These are phyloP conservation scores for Ectropis grisescens DNA, from an alignment of 1,140 invertebrate genomes.

Conservation along the genomic window DNA sequence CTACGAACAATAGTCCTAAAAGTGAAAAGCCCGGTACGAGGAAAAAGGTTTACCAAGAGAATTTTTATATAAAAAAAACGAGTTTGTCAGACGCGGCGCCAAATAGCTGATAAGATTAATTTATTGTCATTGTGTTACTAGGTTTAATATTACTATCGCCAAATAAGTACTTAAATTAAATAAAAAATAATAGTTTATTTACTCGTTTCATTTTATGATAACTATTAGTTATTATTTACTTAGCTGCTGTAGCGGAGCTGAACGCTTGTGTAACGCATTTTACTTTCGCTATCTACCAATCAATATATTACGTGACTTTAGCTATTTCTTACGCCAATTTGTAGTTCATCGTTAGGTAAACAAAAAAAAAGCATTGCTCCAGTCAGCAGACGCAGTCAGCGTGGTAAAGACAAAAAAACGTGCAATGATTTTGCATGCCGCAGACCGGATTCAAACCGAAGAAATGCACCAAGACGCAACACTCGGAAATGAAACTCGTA, in stretches of 20 bases:
- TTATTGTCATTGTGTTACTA: slow-evolving; percentile 22
- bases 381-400: slow-evolving; percentile 31
- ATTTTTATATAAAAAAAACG: slow-evolving; percentile 59
- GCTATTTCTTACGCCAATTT: slow-evolving; percentile 25
- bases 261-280: slow-evolving; percentile 24
- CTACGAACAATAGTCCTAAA: slow-evolving; percentile 43
- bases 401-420: too few species aligned
- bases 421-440: too few species aligned
- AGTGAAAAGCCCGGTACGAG: slow-evolving; percentile 44
- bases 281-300: slow-evolving; percentile 37
- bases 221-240: slow-evolving; percentile 1
- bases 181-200: slow-evolving; percentile 3
- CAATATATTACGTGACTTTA: slow-evolving; percentile 48
- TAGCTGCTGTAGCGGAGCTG: too few species aligned
- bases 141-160: not conserved
- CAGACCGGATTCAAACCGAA: too few species aligned
- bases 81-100: slow-evolving; percentile 28
- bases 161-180: slow-evolving; percentile 1
- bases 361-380: slow-evolving; percentile 30
- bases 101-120: slow-evolving; percentile 41
- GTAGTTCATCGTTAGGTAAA: slow-evolving; percentile 17
- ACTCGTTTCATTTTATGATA: not conserved
- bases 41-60: slow-evolving; percentile 62
- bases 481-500: too few species aligned
- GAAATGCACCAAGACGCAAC: too few species aligned